These are phyloP conservation scores for Sinella curviseta DNA, from an alignment of 1,140 invertebrate genomes.

Conservation along the genomic window DNA sequence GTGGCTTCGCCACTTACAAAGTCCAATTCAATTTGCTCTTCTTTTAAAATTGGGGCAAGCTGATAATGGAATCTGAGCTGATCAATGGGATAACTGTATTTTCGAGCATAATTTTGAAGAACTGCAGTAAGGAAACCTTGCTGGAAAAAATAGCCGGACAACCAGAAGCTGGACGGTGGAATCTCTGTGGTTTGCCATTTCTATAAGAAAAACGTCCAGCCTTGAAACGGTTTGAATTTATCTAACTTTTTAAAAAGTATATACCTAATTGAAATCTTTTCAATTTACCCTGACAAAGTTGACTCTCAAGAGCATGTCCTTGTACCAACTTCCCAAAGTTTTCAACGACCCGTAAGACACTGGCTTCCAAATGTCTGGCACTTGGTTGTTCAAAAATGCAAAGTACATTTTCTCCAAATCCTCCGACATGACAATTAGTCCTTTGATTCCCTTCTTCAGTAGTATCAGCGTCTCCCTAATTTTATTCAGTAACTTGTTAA, in stretches of 20 bases:
- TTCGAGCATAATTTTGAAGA: constrained; percentile 79
- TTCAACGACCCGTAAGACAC: constrained; percentile 84
- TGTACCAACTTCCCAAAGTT: constrained; percentile 76
- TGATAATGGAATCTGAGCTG: constrained; percentile 77
- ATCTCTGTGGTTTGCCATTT: constrained; percentile 70
- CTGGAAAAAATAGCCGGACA: constrained; percentile 87
- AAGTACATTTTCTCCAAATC: constrained; percentile 76
- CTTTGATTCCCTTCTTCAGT: constrained; percentile 78
- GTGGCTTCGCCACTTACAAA: constrained; percentile 46
- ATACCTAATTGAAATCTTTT: no score
- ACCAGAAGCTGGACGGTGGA: constrained; percentile 77
- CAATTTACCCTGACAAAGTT: constrained; percentile 71
- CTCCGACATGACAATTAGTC: constrained; percentile 85
- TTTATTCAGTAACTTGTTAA: constrained; percentile 72
- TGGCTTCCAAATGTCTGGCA: constrained; percentile 77
- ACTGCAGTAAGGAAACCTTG: constrained; percentile 86
- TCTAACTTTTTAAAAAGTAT: no score
- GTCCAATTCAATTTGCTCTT: constrained; percentile 57
- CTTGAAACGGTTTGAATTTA: no score
- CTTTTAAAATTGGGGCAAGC: constrained; percentile 59
- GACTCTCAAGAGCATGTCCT: constrained; percentile 72
- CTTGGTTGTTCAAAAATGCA: constrained; percentile 74
- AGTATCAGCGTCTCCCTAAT: constrained; percentile 72
- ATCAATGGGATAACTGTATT: constrained; percentile 81
- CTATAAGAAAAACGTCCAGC: constrained; percentile 64